phyloP scores from a whole-genome alignment of 2,113 vertebrate genomes.

The Tyto alba region DNA sequence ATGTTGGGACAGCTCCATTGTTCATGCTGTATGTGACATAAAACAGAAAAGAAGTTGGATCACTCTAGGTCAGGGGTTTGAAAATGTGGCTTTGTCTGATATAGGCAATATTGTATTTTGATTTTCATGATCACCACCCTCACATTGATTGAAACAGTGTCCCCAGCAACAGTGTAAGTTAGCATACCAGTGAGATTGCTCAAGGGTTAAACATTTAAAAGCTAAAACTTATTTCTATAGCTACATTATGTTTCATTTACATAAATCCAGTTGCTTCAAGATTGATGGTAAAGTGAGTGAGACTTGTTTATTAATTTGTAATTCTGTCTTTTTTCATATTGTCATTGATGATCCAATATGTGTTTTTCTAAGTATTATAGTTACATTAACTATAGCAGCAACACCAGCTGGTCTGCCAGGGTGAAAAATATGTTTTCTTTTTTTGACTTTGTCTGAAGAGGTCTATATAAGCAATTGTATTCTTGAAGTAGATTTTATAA shows the following conservation, averaged over 20 bases:
- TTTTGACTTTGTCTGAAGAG: conserved; percentile 1
- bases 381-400: background rate
- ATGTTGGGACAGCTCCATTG: background rate
- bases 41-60: background rate
- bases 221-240: background rate
- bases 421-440: conserved; percentile 36
- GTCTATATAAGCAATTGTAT: conserved; percentile 10
- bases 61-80: accelerated
- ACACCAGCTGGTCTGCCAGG: conserved; percentile 21
- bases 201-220: background rate
- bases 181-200: background rate
- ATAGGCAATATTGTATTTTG: background rate
- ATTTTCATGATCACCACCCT: background rate
- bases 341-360: background rate
- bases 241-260: background rate
- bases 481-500: conserved; percentile 37
- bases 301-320: background rate
- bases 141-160: background rate
- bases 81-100: background rate
- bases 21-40: background rate
- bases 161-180: background rate
- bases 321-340: background rate
- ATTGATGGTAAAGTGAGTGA: background rate
- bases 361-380: background rate
- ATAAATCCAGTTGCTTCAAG: background rate